These are phyloP conservation scores for Macrocentrus cingulum DNA, from an alignment of 1,140 invertebrate species.

Conservation along the genomic window DNA sequence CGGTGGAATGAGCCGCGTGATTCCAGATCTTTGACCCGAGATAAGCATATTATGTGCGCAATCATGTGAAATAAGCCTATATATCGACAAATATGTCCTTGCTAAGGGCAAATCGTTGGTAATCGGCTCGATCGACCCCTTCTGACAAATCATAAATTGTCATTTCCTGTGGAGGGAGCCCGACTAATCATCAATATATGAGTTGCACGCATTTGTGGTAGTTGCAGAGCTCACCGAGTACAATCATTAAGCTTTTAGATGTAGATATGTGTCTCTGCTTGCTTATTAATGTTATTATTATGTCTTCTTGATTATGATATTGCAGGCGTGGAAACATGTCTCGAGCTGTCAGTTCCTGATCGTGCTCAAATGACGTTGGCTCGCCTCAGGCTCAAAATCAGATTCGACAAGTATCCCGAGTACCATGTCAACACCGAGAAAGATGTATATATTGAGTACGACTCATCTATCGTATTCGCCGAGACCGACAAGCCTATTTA, in stretches of 20 bases:
- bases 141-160: conserved; percentile 48
- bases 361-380: conserved; percentile 43
- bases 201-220: no score
- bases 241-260: no score
- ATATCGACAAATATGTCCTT: not conserved
- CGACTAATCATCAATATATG: conserved; percentile 5
- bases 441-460: conserved; percentile 50
- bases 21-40: conserved; percentile 39
- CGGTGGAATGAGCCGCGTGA: conserved; percentile 16
- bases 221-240: no score
- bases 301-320: conserved; percentile 7
- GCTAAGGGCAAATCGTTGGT: conserved; percentile 6
- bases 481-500: conserved; percentile 66
- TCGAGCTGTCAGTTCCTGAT: conserved; percentile 49
- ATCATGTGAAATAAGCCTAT: not conserved
- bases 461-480: conserved; percentile 58
- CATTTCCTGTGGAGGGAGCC: conserved; percentile 46
- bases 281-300: no score
- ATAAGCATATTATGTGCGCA: not conserved
- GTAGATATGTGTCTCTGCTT: no score
- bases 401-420: conserved; percentile 58
- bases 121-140: conserved; percentile 10
- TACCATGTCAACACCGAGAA: conserved; percentile 58
- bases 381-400: conserved; percentile 58
- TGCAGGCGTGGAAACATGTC: conserved; percentile 48